Evolutionary conservation across 2,888 invertebrate species (phyloP).

Genomic region (Ichneumon xanthorius): DNA sequence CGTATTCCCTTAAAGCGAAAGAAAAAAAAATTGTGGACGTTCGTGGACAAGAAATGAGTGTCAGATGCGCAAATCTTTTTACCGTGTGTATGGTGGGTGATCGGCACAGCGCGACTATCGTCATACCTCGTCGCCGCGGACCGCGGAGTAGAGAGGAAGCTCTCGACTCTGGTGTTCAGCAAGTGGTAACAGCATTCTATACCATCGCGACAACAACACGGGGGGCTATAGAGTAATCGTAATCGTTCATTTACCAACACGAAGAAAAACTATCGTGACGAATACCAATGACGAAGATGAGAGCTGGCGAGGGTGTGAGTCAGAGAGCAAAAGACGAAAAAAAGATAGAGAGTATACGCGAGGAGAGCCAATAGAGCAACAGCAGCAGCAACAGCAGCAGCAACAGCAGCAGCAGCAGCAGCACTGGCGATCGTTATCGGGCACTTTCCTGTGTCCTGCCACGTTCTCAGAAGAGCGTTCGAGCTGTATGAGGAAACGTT

Average conservation of each 20-base stretch:
- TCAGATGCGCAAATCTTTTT: not conserved
- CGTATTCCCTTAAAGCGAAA: no score
- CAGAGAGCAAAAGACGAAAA: slow-evolving; percentile 38
- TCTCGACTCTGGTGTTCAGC: slow-evolving; percentile 34
- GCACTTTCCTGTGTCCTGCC: slow-evolving; percentile 84
- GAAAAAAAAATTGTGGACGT: not conserved
- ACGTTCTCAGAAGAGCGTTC: slow-evolving; percentile 83
- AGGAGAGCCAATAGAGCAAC: slow-evolving; percentile 54
- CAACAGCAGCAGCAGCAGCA: slow-evolving; percentile 1
- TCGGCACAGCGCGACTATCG: slow-evolving; percentile 57
- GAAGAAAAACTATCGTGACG: slow-evolving; percentile 57
- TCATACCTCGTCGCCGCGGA: slow-evolving; percentile 44
- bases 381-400: slow-evolving; percentile 52
- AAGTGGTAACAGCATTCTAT: slow-evolving; percentile 1
- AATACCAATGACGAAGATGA: slow-evolving; percentile 67
- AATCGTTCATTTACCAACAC: slow-evolving; percentile 56
- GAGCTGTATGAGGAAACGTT: slow-evolving; percentile 83
- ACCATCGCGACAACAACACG: slow-evolving; percentile 11
- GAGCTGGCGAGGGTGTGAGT: slow-evolving; percentile 50
- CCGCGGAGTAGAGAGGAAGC: slow-evolving; percentile 19
- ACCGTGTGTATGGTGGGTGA: slow-evolving; percentile 11
- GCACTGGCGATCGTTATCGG: slow-evolving; percentile 79
- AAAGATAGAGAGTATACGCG: slow-evolving; percentile 55
- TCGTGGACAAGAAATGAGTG: not conserved
- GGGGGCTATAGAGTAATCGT: slow-evolving; percentile 45